A percentile compares a stretch with the other conserved stretches of the same genome.
These are phyloP conservation scores for Oreochromis grahami DNA, from an alignment of 2,797 vertebrate species.

Conservation along the genomic window DNA sequence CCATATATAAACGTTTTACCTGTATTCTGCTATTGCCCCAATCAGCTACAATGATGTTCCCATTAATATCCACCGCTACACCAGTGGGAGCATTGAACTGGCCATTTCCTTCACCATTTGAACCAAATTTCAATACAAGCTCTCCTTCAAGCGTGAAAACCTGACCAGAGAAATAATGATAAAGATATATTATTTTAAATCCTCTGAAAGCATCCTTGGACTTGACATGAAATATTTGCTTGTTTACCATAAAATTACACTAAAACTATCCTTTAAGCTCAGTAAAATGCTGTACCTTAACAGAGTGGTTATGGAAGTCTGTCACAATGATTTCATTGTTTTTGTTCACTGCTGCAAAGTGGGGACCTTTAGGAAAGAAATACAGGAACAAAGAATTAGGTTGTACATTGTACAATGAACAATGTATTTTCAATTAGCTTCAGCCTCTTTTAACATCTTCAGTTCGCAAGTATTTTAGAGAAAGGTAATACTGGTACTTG, in stretches of 20 bases:
- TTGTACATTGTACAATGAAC: background rate
- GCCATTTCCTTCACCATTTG: conserved; percentile 96
- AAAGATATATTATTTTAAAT: background rate
- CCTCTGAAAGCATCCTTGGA: background rate
- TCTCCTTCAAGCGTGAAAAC: conserved; percentile 97
- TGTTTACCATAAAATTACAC: background rate
- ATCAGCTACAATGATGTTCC: conserved; percentile 96
- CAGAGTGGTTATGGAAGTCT: conserved; percentile 99
- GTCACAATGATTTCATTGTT: conserved; percentile 99
- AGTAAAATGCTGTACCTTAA: conserved; percentile 81
- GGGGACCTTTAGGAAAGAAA: conserved; percentile 82
- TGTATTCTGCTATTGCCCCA: conserved; percentile 99
- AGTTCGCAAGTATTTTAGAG: background rate
- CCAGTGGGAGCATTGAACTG: conserved; percentile 98
- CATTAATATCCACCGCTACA: conserved; percentile 92
- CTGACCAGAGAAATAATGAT: conserved; percentile 50
- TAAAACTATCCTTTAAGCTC: background rate
- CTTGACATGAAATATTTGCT: rapidly evolving
- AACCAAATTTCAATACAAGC: conserved; percentile 95
- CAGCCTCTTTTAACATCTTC: background rate
- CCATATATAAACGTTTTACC: conserved; percentile 62
- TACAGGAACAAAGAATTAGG: background rate
- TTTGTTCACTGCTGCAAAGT: conserved; percentile 98
- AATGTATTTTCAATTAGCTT: background rate
- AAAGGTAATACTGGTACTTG: background rate